Base-by-base conservation (phyloP, 2,113 vertebrate genomes). In the Gambusia affinis region DNA sequence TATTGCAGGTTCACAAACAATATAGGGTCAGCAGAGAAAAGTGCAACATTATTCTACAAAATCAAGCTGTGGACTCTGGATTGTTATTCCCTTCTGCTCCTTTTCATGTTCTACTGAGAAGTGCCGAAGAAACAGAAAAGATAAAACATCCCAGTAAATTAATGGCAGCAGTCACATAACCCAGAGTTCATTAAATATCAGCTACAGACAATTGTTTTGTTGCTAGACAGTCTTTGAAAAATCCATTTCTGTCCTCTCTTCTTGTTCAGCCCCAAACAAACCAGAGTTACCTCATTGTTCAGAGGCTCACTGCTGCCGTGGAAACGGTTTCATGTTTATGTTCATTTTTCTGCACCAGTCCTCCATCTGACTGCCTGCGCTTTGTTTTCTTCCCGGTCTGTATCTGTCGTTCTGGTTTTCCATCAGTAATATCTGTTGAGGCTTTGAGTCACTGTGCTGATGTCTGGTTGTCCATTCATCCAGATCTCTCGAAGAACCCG, bases 391-490 rank as follows among this genome's bases (percentile, higher is more conserved):
- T 67, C 12, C 29, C 33, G 29, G 6, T 42, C 60, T 47, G 44
- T 47, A 19, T 65, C 47, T 64, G 28, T 22, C 1, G 28, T 29
- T 68, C 47, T 44, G 42, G 29, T 47, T 39, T 44, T 31, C 37
- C 47, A 44, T 92, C 81, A 97, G 90, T 96, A 97, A 91, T 97
- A 97, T 87, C 95, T 95, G 87, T 96, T 97, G 74, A 97, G 94
- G 88, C 95, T 96, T 72, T 95, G 93, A 84, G 96, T 96, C 61
- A 95, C 95, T 35, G 92, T 93, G 0, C 95, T 95, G 68, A 96
- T 94, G 83, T 97, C 96, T 0, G 96, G 95, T 74, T 97, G 96
- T 12, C 96, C 96, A 0, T 97, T 97, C 95, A 97, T 96, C 96
- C 96, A 97, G 91, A 97, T 97, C 90, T 97, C 96, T 33, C 96